These are phyloP conservation scores for Aulostomus chinensis DNA, from an alignment of 2,797 vertebrate genomes.

Conservation along the genomic window DNA sequence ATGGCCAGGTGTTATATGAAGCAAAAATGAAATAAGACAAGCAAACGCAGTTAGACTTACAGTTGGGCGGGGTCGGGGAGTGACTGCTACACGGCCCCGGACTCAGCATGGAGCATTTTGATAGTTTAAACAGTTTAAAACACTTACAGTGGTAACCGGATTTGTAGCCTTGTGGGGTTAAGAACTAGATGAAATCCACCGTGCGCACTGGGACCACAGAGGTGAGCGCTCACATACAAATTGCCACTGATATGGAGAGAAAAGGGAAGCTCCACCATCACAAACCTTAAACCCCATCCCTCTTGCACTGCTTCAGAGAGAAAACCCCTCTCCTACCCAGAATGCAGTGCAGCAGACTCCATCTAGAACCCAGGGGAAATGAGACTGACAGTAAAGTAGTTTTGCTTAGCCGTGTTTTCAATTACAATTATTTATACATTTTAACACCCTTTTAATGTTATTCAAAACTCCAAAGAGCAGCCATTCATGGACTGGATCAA, in stretches of 20 bases:
- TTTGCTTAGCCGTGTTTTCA: too few relatives aligned
- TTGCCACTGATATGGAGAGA: slow-evolving; percentile 71
- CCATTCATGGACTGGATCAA: too few relatives aligned
- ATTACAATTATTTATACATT: too few relatives aligned
- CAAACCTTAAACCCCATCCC: slow-evolving; percentile 47
- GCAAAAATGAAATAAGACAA: slow-evolving; percentile 46
- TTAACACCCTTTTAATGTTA: too few relatives aligned
- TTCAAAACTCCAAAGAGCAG: too few relatives aligned
- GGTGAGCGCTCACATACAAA: slow-evolving; percentile 78
- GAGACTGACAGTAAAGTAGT: too few relatives aligned
- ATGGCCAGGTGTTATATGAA: slow-evolving; percentile 70
- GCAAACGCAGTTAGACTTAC: slow-evolving; percentile 60
- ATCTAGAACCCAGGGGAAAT: too few relatives aligned
- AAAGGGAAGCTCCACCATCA: slow-evolving; percentile 43
- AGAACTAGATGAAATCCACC: slow-evolving; percentile 75
- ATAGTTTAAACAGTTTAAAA: slow-evolving; percentile 75
- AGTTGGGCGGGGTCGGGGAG: slow-evolving; percentile 38
- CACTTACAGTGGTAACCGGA: slow-evolving; percentile 77
- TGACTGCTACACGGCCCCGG: slow-evolving; percentile 34
- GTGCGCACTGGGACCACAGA: slow-evolving; percentile 60
- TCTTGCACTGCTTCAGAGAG: too few relatives aligned
- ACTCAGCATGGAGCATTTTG: slow-evolving; percentile 52
- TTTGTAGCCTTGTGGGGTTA: slow-evolving; percentile 77
- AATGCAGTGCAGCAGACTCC: slow-evolving; percentile 39
- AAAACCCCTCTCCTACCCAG: too few relatives aligned